Evolutionary conservation across 2,113 vertebrate species (phyloP).

Genomic region (Gallinago undulata): DNA sequence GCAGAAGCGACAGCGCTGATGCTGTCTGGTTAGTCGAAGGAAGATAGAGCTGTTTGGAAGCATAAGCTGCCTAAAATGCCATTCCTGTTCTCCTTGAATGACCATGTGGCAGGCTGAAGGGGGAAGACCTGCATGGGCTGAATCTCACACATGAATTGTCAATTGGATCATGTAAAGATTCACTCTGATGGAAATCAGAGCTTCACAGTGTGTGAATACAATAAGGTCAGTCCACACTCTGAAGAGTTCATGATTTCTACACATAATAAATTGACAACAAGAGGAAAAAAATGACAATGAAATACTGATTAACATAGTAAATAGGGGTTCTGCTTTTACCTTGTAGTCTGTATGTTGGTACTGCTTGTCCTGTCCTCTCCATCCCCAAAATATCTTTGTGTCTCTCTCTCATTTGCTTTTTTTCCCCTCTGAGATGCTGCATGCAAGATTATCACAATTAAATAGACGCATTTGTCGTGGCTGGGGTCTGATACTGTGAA

Average conservation of each 20-base stretch:
- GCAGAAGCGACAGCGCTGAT: neutral
- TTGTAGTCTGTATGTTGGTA: neutral
- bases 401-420: neutral
- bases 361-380: neutral
- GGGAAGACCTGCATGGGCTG: neutral
- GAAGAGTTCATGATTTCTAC: neutral
- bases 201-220: neutral
- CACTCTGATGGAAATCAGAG: conserved; percentile 50
- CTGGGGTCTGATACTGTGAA: neutral
- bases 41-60: neutral
- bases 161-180: conserved; percentile 55
- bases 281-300: neutral
- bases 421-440: neutral
- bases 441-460: neutral
- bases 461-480: neutral
- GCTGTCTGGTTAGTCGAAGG: neutral
- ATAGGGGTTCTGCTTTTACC: neutral
- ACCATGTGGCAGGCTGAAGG: conserved; percentile 24
- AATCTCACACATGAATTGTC: conserved; percentile 63
- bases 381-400: neutral
- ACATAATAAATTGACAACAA: neutral
- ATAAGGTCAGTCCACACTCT: neutral
- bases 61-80: neutral
- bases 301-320: neutral
- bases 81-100: conserved; percentile 26